A percentile compares a stretch with the other conserved stretches of the same genome.
Conservation (phyloP, 1,140 invertebrate genomes). For the Scaptomyza hsui region DNA sequence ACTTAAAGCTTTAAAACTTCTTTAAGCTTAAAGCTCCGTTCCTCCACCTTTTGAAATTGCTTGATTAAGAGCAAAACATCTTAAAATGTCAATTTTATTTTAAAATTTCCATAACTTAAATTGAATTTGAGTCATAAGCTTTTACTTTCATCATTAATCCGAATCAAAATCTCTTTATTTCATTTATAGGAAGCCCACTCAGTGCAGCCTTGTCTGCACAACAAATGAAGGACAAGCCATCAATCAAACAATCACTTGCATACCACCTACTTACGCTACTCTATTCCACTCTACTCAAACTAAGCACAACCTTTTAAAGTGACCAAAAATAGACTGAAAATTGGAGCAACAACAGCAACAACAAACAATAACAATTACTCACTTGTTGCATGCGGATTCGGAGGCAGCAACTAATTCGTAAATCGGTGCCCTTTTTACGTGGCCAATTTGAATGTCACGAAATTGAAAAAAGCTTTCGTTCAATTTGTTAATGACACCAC, state of each 20-base stretch:
- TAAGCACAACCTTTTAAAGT: slow-evolving; percentile 8
- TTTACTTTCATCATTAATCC: neutral
- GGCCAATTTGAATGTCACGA: slow-evolving; percentile 73
- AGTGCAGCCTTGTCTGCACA: slow-evolving; percentile 31
- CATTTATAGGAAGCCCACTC: slow-evolving; percentile 7
- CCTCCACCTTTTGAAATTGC: too few species aligned
- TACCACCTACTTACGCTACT: slow-evolving; percentile 1
- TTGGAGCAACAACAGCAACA: slow-evolving; percentile 6
- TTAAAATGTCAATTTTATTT: too few species aligned
- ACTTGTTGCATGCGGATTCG: slow-evolving; percentile 32
- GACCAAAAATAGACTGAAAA: slow-evolving; percentile 17
- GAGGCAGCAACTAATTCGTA: slow-evolving; percentile 23
- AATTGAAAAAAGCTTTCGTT: slow-evolving; percentile 60
- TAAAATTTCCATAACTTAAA: too few species aligned
- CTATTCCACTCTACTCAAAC: neutral
- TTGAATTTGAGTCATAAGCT: neutral
- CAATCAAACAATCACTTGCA: slow-evolving; percentile 29
- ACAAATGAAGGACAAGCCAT: slow-evolving; percentile 12
- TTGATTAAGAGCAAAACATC: too few species aligned
- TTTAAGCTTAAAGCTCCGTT: too few species aligned
- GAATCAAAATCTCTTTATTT: neutral
- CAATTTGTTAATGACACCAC: slow-evolving; percentile 50
- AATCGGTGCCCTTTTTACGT: slow-evolving; percentile 60
- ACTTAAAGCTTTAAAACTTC: too few species aligned
- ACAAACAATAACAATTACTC: slow-evolving; percentile 22